These are phyloP conservation scores for Paguma larvata DNA, from an alignment of 2,797 vertebrate species.

Conservation along the genomic window DNA sequence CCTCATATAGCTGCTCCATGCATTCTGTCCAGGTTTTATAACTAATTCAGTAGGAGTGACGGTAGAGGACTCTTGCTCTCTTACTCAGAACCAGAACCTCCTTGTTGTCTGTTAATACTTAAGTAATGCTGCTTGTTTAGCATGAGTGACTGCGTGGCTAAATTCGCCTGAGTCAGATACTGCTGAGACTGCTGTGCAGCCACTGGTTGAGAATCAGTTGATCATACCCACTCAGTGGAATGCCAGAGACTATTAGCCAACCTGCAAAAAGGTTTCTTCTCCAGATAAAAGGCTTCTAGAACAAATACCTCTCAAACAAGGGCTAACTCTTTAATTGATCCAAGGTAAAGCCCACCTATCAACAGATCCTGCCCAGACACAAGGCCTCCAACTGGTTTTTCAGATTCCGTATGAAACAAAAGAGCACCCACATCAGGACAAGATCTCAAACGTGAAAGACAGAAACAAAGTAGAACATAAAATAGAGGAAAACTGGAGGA, in stretches of 20 bases:
- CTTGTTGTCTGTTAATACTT: neutral
- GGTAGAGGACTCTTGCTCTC: neutral
- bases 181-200: neutral
- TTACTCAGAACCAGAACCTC: neutral
- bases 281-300: neutral
- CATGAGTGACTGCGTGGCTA: neutral
- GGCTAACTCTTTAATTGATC: neutral
- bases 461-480: neutral
- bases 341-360: neutral
- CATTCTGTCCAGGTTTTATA: neutral
- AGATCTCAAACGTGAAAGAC: neutral
- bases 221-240: neutral
- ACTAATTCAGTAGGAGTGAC: neutral
- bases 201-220: neutral
- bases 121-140: neutral
- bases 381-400: neutral
- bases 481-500: neutral
- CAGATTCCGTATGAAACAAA: constrained; percentile 32
- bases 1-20: neutral
- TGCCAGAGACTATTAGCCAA: neutral
- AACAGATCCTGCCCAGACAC: neutral
- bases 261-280: neutral
- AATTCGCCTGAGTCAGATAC: neutral
- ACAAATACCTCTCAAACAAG: neutral
- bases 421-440: neutral